These are phyloP conservation scores for Yasuhikotakia modesta DNA, from an alignment of 2,797 vertebrate genomes.

Conservation along the genomic window DNA sequence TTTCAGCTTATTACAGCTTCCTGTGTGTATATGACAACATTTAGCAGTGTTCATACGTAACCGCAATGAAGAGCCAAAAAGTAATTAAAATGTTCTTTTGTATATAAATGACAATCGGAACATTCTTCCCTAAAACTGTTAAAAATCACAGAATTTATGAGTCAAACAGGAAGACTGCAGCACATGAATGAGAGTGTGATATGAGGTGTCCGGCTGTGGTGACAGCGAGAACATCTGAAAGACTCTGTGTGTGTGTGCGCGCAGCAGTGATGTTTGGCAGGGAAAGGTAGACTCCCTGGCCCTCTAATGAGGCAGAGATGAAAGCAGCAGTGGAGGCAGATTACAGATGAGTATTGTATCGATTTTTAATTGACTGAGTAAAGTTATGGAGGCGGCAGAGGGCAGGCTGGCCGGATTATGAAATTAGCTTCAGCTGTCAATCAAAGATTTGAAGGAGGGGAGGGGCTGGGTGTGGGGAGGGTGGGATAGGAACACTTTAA, in stretches of 20 bases:
- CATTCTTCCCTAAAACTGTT: background rate
- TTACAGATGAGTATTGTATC: conserved; percentile 67
- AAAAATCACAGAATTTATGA: background rate
- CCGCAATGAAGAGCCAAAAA: background rate
- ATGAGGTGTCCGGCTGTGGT: background rate
- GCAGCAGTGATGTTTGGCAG: conserved; percentile 49
- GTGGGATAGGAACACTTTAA: conserved; percentile 1
- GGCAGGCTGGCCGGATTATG: conserved; percentile 49
- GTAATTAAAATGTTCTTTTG: conserved; percentile 1
- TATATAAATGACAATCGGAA: background rate
- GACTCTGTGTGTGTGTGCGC: conserved; percentile 22
- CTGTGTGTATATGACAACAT: background rate
- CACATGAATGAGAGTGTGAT: conserved; percentile 5
- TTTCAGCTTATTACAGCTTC: background rate
- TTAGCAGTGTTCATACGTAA: background rate
- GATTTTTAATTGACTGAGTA: conserved; percentile 67
- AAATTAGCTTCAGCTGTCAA: conserved; percentile 62
- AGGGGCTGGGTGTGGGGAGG: background rate
- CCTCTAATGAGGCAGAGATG: conserved; percentile 62
- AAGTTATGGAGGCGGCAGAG: conserved; percentile 48
- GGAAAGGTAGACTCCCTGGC: conserved; percentile 52
- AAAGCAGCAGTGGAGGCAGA: conserved; percentile 63
- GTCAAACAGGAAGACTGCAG: background rate
- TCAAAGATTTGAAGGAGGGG: conserved; percentile 42
- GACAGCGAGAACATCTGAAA: conserved; percentile 1